Evolutionary conservation across 2,888 invertebrate genomes (phyloP).

Genomic region (Phlogophora meticulosa): DNA sequence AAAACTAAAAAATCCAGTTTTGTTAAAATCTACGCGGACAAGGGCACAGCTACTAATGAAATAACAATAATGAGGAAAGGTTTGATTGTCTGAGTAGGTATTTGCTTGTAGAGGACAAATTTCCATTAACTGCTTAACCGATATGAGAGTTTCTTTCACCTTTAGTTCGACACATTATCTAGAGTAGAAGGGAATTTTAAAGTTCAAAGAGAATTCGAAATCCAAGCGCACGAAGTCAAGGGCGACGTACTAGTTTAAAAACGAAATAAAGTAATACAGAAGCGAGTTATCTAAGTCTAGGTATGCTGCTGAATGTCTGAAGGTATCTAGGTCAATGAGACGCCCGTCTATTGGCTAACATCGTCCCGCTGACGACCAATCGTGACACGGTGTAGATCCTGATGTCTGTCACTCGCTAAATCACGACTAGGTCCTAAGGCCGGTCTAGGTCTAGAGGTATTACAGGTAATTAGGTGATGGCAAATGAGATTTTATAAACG

Average conservation of each 20-base stretch:
- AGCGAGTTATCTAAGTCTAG: slow-evolving; percentile 34
- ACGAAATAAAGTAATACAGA: neutral
- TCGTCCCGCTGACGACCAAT: slow-evolving; percentile 34
- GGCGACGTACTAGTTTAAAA: neutral
- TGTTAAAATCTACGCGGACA: too few species aligned
- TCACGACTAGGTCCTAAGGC: slow-evolving; percentile 13
- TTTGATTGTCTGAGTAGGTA: too few species aligned
- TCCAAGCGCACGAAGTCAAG: too few species aligned
- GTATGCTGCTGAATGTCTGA: slow-evolving; percentile 25
- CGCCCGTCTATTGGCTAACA: slow-evolving; percentile 37
- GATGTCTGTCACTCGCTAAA: slow-evolving; percentile 25
- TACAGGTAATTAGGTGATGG: neutral
- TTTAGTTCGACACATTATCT: too few species aligned
- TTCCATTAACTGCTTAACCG: too few species aligned
- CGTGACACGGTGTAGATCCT: slow-evolving; percentile 13
- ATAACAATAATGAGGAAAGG: too few species aligned
- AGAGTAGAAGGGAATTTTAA: too few species aligned
- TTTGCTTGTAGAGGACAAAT: too few species aligned
- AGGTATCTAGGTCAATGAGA: slow-evolving; percentile 54
- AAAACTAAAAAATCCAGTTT: too few species aligned
- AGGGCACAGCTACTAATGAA: too few species aligned
- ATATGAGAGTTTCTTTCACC: too few species aligned
- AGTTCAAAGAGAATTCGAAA: too few species aligned
- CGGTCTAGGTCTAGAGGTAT: slow-evolving; percentile 21
- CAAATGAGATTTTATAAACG: neutral